A percentile compares a stretch with the other conserved stretches of the same genome.
These are phyloP conservation scores for Lapara coniferarum DNA, from an alignment of 2,888 invertebrate genomes.

Conservation along the genomic window DNA sequence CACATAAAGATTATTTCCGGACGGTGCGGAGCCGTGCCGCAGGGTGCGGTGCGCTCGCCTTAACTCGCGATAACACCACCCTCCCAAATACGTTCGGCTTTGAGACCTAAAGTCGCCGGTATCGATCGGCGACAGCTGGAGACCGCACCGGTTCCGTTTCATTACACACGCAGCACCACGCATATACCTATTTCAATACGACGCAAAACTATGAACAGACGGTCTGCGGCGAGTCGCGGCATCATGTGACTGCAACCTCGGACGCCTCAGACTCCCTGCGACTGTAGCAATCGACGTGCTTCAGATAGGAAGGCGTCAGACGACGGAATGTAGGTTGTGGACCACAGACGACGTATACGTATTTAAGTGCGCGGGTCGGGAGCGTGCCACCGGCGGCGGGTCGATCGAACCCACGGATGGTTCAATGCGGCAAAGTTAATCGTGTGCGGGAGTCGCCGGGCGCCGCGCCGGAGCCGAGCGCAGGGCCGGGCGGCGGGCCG, in stretches of 20 bases:
- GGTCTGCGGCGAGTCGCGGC: background rate
- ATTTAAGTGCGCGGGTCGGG: slow-evolving; percentile 50
- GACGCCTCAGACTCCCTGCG: background rate
- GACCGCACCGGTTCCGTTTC: slow-evolving; percentile 58
- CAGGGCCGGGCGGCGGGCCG: slow-evolving; percentile 40
- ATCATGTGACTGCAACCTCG: background rate
- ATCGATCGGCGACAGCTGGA: slow-evolving; percentile 75
- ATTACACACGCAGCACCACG: slow-evolving; percentile 36
- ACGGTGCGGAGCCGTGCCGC: slow-evolving; percentile 26
- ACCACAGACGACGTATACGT: slow-evolving; percentile 39
- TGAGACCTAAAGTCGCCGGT: slow-evolving; percentile 69
- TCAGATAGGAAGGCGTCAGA: background rate
- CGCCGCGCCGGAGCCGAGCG: slow-evolving; percentile 27
- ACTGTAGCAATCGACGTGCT: background rate
- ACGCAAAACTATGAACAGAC: background rate
- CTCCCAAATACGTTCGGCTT: slow-evolving; percentile 50
- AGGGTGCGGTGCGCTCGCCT: slow-evolving; percentile 27
- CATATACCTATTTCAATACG: slow-evolving; percentile 26
- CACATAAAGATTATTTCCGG: slow-evolving; percentile 29
- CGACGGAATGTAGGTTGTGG: background rate
- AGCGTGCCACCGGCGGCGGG: slow-evolving; percentile 51
- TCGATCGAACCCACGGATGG: slow-evolving; percentile 70
- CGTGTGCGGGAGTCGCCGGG: slow-evolving; percentile 48
- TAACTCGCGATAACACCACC: slow-evolving; percentile 46
- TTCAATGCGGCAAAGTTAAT: slow-evolving; percentile 73